Evolutionary conservation across 2,888 invertebrate genomes (phyloP), one percentile per base, ranked within the genome.

Genomic region (Lutraria lutraria): DNA sequence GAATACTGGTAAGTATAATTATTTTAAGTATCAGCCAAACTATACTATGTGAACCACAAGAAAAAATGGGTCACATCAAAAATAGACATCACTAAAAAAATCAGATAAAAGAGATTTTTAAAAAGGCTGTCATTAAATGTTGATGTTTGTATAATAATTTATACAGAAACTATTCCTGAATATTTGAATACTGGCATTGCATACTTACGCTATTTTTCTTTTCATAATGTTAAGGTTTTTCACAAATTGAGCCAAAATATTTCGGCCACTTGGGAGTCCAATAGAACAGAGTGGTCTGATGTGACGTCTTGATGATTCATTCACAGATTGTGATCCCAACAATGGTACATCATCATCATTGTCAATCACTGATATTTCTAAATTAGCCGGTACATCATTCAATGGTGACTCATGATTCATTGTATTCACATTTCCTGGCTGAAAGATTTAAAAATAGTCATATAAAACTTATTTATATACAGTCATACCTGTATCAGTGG

Each of bases 201-300:
- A 68, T 25, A 76, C 94, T 88, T 92, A 96, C 95, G 95, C 96
- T 53, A 96, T 94, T 87, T 95, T 95, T 88, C 96, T 93, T 89
- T 94, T 94, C 92, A 96, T 92, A 8, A 96, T 90, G 19, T 94
- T 94, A 16, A 96, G 88, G 90, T 96, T 96, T 88, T 96, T 96
- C 6, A 95, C 91, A 53, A 95, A 90, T 43, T 96, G 92, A 54
- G 96, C 96, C 16, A 94, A 63, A 76, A 96, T 94, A 87, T 95
- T 96, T 76, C 91, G 88, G 19, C 92, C 52, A 25, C 92, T 92
- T 13, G 95, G 95, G 25, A 92, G 56, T 16, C 92, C 91, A 72
- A 88, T 82, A 52, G 89, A 90, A 56, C 89, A 89, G 4, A 60
- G 31, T 52, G 43, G 82, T 63, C 34, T 83, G 63, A 54, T 63